These are phyloP conservation scores for Stenchaetothrips biformis DNA, from an alignment of 2,888 invertebrate species.

Conservation along the genomic window DNA sequence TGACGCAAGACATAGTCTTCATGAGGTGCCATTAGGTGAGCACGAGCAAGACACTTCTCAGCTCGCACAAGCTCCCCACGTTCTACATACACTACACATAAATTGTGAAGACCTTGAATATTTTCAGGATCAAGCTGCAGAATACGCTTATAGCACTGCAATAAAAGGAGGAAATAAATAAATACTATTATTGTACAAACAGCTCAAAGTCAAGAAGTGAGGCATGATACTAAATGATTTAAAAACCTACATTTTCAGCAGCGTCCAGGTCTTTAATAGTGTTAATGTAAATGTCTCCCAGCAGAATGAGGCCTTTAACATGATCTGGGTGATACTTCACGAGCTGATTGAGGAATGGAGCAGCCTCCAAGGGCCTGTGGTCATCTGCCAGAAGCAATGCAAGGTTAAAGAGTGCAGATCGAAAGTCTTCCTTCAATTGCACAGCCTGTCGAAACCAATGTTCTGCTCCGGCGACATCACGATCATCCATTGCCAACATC, in stretches of 20 bases:
- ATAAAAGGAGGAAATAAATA: slow-evolving; percentile 36
- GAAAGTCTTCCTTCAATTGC: slow-evolving; percentile 79
- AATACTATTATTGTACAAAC: slow-evolving; percentile 28
- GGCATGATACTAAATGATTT: background rate
- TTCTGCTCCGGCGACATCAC: slow-evolving; percentile 82
- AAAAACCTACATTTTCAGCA: slow-evolving; percentile 75
- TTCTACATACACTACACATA: slow-evolving; percentile 94
- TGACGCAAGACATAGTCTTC: slow-evolving; percentile 90
- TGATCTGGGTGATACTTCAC: slow-evolving; percentile 89
- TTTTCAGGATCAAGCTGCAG: slow-evolving; percentile 82
- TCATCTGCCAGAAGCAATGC: slow-evolving; percentile 85
- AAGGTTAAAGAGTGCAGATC: slow-evolving; percentile 91
- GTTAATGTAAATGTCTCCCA: slow-evolving; percentile 95
- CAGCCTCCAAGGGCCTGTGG: slow-evolving; percentile 82
- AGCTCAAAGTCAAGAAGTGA: background rate
- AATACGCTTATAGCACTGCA: slow-evolving; percentile 84
- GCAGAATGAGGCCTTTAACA: slow-evolving; percentile 85
- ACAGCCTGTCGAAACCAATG: slow-evolving; percentile 82
- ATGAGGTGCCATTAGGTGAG: slow-evolving; percentile 74
- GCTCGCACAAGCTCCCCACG: slow-evolving; percentile 80
- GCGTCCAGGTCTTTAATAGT: slow-evolving; percentile 89
- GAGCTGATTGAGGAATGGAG: slow-evolving; percentile 85
- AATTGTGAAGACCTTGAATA: slow-evolving; percentile 90
- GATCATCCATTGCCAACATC: slow-evolving; percentile 95
- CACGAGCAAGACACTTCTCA: slow-evolving; percentile 75